Evolutionary conservation across 2,113 vertebrate genomes (phyloP), one percentile per base, ranked within the genome.

Genomic region (Galemys pyrenaicus): DNA sequence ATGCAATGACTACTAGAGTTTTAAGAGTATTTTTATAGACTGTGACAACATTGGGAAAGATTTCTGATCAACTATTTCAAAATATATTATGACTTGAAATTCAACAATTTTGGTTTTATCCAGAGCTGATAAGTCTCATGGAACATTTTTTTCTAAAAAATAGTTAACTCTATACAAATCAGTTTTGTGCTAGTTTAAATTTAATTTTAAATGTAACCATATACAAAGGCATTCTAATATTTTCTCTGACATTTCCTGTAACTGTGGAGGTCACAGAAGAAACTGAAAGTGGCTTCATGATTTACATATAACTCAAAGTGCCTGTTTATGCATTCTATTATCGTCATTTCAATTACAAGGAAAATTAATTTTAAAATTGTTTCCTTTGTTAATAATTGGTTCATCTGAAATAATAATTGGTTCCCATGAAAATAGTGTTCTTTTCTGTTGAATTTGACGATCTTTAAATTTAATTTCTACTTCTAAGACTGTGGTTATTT

Each of bases 131-230:
- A 44, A 58, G 84, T 88, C 91, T 94, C 30, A 80, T 19, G 6
- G 41, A 88, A 68, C 20, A 32, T 73, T 88, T 92, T 97, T n/a
- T 79, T 58, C 8, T 6, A 62, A 62, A 74, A 70, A 87, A 87
- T 51, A 16, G 58, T 87, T 89, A 65, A 91, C 46, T 88, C 83
- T 84, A 46, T 78, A 85, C 51, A 67, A 91, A 94, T 96, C 44
- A 81, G 89, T 92, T 95, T 94, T 12, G 4, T 6, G 67, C 62
- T 92, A 90, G 44, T 88, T 68, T 92, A 68, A 96, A 85, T 95
- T 94, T 92, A 95, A 94, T 95, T 94, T 96, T 91, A 85, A 88
- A 95, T 92, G 89, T 87, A 92, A 95, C 92, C 94, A 90, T 88
- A 92, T 92, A 95, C 51, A 74, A 88, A 79, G 89, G 56, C 92